Conservation (phyloP, 2,797 vertebrate species). For the Pangasius sanitwongsei region DNA sequence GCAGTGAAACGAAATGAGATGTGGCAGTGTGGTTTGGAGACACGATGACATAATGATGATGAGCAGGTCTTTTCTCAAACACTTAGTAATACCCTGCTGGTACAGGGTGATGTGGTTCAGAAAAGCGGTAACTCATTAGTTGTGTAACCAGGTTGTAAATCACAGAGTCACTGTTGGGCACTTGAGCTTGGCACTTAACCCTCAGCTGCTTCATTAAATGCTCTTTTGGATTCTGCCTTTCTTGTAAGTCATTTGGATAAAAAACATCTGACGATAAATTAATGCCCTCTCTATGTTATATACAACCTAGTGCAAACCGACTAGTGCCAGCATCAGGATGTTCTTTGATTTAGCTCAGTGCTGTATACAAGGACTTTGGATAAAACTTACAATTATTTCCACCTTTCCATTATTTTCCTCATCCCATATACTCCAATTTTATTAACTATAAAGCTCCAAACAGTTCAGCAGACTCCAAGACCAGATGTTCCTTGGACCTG, state of each 20-base stretch:
- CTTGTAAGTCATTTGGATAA: not conserved
- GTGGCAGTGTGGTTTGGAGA: not conserved
- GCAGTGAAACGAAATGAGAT: not conserved
- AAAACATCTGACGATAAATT: slow-evolving; percentile 2
- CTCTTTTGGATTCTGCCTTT: not conserved
- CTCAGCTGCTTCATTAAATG: not conserved
- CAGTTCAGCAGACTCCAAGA: not conserved
- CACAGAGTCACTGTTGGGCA: not conserved
- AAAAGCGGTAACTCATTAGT: not conserved
- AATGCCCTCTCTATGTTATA: not conserved
- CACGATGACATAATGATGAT: not conserved
- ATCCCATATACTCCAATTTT: slow-evolving; percentile 18
- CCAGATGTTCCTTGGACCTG: slow-evolving; percentile 7
- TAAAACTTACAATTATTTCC: not conserved
- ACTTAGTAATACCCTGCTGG: not conserved
- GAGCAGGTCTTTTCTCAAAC: not conserved
- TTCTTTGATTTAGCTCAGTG: not conserved
- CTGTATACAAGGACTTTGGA: not conserved
- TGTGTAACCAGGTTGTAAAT: not conserved
- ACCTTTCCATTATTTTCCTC: not conserved
- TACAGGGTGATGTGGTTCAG: not conserved
- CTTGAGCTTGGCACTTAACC: not conserved
- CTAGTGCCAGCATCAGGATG: slow-evolving; percentile 4
- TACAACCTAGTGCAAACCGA: not conserved
- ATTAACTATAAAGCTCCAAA: slow-evolving; percentile 14